Base-by-base conservation (phyloP, 2,888 invertebrate genomes). In the Serrognathus titanus region DNA sequence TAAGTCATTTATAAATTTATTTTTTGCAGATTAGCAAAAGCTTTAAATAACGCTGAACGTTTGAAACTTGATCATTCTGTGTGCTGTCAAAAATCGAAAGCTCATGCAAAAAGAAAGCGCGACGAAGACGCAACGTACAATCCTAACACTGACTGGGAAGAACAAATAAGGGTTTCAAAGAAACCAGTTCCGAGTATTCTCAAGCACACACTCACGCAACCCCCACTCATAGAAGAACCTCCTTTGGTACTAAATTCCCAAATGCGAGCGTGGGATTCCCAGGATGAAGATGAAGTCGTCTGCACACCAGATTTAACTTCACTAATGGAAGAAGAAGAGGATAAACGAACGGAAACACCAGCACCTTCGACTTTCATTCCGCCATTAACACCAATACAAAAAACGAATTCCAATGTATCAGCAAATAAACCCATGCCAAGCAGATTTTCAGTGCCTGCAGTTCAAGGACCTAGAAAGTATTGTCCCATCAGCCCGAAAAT, bases 241-340 rank as follows among this genome's bases (percentile, higher is more conserved):
- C 13, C 10, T 10, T 10, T 11, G 43, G 24, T 31, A 6, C 7
- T 31, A 31, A 31, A 31, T 31, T 31, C 24, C 8, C 11, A 40
- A 40, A 11, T 46, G 8, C 37, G 16, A 35, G 12, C 48, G 6
- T 61, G 58, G 60, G 47, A 53, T n/a, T 35, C 46, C 20, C 49
- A 57, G 24, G 52, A 53, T 38, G 80, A 83, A 64, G 77, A 80
- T 67, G 80, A 79, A 69, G 82, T 86, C 10, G 84, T 86, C 12
- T 86, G 86, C 61, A 85, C 85, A 1, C 86, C 85, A 1, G 86
- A 85, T 71, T 78, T 82, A 12, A 55, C 51, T 16, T 41, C 53
- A 31, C 57, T 63, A 47, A 64, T 66, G 61, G 59, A 61, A 10
- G 62, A 55, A n/a, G 63, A 62, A 11, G 36, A 36, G 8, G 38